Percentiles rank a stretch among this genome's conserved stretches.
These are phyloP conservation scores for Chymomyza caudatula DNA, from an alignment of 2,888 invertebrate species.

Conservation along the genomic window DNA sequence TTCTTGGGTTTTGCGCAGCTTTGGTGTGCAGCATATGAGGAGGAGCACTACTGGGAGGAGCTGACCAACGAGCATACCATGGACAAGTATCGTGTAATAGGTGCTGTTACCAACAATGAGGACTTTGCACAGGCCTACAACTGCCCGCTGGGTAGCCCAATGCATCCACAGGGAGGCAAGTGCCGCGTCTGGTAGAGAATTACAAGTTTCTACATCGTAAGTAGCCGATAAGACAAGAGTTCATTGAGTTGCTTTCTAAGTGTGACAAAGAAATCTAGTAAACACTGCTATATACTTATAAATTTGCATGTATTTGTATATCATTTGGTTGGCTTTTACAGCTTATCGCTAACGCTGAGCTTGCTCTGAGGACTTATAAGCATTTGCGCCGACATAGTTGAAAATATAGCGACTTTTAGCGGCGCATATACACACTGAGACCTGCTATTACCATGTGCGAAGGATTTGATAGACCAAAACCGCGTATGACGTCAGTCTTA, in stretches of 20 bases:
- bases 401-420: no score
- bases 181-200: slow-evolving; percentile 68
- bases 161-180: slow-evolving; percentile 65
- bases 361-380: neutral
- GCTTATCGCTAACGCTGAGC: neutral
- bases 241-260: neutral
- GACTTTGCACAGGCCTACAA: slow-evolving; percentile 69
- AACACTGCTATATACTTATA: neutral
- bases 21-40: slow-evolving; percentile 72
- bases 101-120: slow-evolving; percentile 68
- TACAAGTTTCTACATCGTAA: neutral
- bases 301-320: neutral
- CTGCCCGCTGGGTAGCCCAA: slow-evolving; percentile 66
- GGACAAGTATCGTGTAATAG: slow-evolving; percentile 73
- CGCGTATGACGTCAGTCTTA: neutral
- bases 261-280: neutral
- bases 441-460: no score
- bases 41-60: slow-evolving; percentile 73
- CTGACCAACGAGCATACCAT: slow-evolving; percentile 64
- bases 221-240: neutral
- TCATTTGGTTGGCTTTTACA: neutral
- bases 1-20: slow-evolving; percentile 74
- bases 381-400: no score
- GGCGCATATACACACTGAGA: no score
- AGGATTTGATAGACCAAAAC: neutral